A percentile compares a stretch with the other conserved stretches of the same genome.
Conservation (phyloP, 1,140 invertebrate species). For the Neotoxoptera formosana region DNA sequence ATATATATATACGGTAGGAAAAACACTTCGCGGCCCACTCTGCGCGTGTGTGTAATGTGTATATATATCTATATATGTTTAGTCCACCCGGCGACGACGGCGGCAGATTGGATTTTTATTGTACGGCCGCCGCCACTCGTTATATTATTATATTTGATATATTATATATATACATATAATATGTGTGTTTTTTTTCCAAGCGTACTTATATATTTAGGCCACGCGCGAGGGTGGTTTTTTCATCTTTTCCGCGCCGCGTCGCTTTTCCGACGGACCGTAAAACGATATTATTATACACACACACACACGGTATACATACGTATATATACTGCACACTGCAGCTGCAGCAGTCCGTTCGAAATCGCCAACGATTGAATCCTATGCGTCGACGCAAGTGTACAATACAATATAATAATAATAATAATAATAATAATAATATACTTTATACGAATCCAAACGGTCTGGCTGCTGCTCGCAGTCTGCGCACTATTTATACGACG, state of each 20-base stretch:
- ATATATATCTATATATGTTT: background rate
- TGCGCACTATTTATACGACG: background rate
- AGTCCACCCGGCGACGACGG: background rate
- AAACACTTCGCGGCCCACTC: conserved; percentile 4
- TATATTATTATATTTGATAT: conserved; percentile 8
- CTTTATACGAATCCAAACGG: background rate
- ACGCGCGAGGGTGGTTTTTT: conserved; percentile 11
- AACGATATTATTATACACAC: background rate
- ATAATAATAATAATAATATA: background rate
- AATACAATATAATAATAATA: conserved; percentile 2
- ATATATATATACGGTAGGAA: background rate
- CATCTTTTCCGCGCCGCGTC: background rate
- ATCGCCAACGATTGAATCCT: conserved; percentile 2
- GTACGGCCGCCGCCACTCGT: background rate
- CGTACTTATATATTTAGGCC: conserved; percentile 8
- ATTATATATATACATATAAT: background rate
- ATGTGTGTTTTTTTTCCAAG: background rate
- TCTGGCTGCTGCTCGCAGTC: background rate
- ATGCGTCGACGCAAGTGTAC: background rate
- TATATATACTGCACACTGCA: background rate
- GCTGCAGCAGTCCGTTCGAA: background rate
- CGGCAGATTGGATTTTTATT: conserved; percentile 15
- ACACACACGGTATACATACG: no score
- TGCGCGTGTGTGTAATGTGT: no score
- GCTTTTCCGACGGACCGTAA: conserved; percentile 14